Evolutionary conservation across 2,113 vertebrate species (phyloP).

Genomic region (Syrmaticus mikado): DNA sequence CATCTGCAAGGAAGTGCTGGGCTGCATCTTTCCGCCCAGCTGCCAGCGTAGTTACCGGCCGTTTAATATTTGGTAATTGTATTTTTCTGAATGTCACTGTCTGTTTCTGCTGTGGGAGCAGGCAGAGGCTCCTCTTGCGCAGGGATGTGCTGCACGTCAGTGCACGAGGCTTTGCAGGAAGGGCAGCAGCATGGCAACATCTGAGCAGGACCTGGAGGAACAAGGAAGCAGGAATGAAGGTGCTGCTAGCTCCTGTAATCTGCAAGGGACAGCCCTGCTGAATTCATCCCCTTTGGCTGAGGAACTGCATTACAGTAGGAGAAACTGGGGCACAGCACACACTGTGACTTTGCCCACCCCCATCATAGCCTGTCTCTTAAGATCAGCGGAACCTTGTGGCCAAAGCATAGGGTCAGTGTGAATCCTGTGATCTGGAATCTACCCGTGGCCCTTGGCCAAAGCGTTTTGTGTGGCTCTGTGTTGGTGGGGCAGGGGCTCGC

Average conservation of each 20-base stretch:
- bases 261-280: background rate
- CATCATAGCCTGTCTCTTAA: background rate
- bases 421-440: too few species aligned
- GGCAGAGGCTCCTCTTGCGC: fast-evolving
- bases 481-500: too few species aligned
- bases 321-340: background rate
- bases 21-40: background rate
- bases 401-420: background rate
- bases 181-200: background rate
- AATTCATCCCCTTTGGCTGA: background rate
- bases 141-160: fast-evolving
- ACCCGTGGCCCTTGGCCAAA: background rate
- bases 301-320: background rate
- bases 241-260: background rate
- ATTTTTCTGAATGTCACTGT: background rate
- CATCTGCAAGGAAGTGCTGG: background rate
- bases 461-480: background rate
- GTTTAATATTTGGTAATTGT: background rate
- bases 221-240: background rate
- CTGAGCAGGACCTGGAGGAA: background rate
- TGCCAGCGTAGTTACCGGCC: background rate
- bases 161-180: fast-evolving
- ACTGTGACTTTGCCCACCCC: background rate
- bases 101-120: background rate
- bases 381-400: background rate